Conservation (phyloP, 2,888 invertebrate species). For the Sabatieria punctata region DNA sequence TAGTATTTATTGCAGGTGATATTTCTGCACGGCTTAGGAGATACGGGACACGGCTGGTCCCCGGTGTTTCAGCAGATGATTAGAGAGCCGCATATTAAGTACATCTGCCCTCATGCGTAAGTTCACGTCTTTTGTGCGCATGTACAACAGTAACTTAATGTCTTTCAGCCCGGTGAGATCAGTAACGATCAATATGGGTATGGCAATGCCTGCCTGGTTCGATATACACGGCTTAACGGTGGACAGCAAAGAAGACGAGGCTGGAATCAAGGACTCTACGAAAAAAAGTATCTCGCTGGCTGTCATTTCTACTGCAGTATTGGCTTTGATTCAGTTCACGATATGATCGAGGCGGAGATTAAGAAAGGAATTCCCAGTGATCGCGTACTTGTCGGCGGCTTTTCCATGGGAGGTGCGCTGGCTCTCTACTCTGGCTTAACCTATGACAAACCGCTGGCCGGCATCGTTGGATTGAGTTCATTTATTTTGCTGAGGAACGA, state of each 20-base stretch:
- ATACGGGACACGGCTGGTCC: slow-evolving; percentile 12
- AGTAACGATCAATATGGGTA: slow-evolving; percentile 11
- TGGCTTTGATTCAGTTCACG: neutral
- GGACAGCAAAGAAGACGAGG: slow-evolving; percentile 9
- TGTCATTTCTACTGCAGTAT: slow-evolving; percentile 2
- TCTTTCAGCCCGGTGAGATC: slow-evolving; percentile 5
- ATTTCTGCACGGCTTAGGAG: slow-evolving; percentile 13
- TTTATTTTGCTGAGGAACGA: slow-evolving; percentile 80
- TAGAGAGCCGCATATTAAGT: slow-evolving; percentile 9
- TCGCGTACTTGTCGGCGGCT: slow-evolving; percentile 75
- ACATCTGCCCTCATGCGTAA: slow-evolving; percentile 12
- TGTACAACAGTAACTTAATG: neutral
- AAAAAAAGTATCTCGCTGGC: slow-evolving; percentile 6
- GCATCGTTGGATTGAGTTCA: slow-evolving; percentile 70
- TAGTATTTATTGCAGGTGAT: slow-evolving; percentile 6
- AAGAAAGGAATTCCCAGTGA: slow-evolving; percentile 62
- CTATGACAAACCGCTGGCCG: slow-evolving; percentile 59
- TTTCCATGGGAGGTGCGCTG: slow-evolving; percentile 90
- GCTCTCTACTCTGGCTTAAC: slow-evolving; percentile 83
- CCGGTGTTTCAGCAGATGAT: slow-evolving; percentile 8
- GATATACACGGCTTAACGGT: slow-evolving; percentile 9
- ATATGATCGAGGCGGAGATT: slow-evolving; percentile 51
- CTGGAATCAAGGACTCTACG: slow-evolving; percentile 8
- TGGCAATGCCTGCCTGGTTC: slow-evolving; percentile 12
- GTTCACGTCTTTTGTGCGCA: neutral